A percentile compares a stretch with the other conserved stretches of the same genome.
These are phyloP conservation scores for Cecidostiba fungosa DNA, from an alignment of 2,888 invertebrate genomes.

Conservation along the genomic window DNA sequence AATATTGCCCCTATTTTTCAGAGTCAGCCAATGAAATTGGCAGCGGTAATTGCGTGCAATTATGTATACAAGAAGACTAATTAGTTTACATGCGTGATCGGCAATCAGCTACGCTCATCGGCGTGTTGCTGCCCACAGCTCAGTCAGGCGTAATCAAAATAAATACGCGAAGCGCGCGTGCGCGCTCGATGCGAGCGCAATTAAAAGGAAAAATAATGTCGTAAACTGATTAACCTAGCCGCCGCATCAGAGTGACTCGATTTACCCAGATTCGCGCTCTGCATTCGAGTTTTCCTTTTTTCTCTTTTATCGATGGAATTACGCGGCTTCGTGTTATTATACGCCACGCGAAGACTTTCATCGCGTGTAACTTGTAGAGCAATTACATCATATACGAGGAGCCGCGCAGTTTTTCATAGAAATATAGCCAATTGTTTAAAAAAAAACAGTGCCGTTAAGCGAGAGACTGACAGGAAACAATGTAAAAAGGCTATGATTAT, in stretches of 20 bases:
- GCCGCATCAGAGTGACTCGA: background rate
- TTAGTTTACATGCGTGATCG: conserved; percentile 60
- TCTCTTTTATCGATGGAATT: background rate
- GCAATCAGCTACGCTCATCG: conserved; percentile 47
- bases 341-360: too few species aligned
- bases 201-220: conserved; percentile 46
- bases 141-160: conserved; percentile 54
- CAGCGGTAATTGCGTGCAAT: conserved; percentile 48
- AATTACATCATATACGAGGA: too few species aligned
- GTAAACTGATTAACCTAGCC: conserved; percentile 41
- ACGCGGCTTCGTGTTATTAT: background rate
- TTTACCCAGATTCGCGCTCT: background rate
- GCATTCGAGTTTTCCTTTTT: background rate
- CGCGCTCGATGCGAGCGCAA: background rate
- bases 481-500: background rate
- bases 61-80: conserved; percentile 51
- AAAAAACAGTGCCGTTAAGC: too few species aligned
- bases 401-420: too few species aligned
- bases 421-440: too few species aligned
- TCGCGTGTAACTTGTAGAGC: too few species aligned
- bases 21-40: conserved; percentile 34
- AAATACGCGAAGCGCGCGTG: conserved; percentile 37
- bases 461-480: too few species aligned
- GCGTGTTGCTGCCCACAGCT: background rate
- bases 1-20: background rate